These are phyloP conservation scores for Apodemia mormo DNA, from an alignment of 2,888 invertebrate species.

Conservation along the genomic window DNA sequence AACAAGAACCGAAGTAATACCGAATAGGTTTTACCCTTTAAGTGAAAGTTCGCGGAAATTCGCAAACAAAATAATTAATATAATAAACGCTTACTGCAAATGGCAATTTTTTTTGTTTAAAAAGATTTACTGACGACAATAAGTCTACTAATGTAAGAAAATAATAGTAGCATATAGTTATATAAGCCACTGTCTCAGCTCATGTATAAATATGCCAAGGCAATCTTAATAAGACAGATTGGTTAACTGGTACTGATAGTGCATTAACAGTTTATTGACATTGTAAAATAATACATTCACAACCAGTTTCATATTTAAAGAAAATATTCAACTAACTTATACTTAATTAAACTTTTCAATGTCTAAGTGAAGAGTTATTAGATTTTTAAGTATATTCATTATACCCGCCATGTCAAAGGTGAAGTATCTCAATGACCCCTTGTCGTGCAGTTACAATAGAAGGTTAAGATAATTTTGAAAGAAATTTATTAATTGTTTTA, in stretches of 20 bases:
- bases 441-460: neutral
- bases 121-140: too few relatives aligned
- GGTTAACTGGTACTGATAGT: slow-evolving; percentile 13
- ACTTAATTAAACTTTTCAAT: slow-evolving; percentile 10
- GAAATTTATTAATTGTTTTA: neutral
- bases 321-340: neutral
- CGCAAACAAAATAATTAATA: too few relatives aligned
- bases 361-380: neutral
- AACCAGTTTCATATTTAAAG: neutral
- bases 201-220: slow-evolving; percentile 9
- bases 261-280: slow-evolving; percentile 30
- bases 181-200: neutral
- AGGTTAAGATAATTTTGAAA: neutral
- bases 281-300: slow-evolving; percentile 20
- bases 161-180: neutral
- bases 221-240: slow-evolving; percentile 8
- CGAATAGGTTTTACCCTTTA: too few relatives aligned
- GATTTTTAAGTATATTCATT: neutral
- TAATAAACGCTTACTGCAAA: too few relatives aligned
- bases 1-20: too few relatives aligned
- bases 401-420: slow-evolving; percentile 1
- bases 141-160: neutral
- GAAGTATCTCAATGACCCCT: neutral
- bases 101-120: too few relatives aligned
- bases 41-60: too few relatives aligned